phyloP scores from a whole-genome alignment of 2,797 vertebrate species.

The Zenarchopterus dispar region DNA sequence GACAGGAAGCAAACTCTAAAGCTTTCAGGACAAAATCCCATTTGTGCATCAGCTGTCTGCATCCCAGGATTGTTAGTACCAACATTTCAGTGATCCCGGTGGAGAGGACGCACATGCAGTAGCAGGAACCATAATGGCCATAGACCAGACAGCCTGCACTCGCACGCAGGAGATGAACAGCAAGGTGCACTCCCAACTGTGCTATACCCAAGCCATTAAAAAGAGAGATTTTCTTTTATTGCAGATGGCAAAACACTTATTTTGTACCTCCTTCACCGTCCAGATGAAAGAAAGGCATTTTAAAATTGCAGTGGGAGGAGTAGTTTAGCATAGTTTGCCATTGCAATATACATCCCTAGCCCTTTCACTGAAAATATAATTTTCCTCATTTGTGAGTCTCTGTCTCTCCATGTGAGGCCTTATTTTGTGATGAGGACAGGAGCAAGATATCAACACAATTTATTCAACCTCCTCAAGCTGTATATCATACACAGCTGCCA shows the following conservation, averaged over 20 bases:
- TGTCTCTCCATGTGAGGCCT: slow-evolving; percentile 45
- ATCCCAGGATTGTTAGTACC: slow-evolving; percentile 84
- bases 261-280: slow-evolving; percentile 61
- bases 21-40: slow-evolving; percentile 83
- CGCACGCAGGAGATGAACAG: slow-evolving; percentile 70
- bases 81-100: slow-evolving; percentile 82
- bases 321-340: slow-evolving; percentile 65
- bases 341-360: slow-evolving; percentile 49
- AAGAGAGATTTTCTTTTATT: slow-evolving; percentile 75
- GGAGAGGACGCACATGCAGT: slow-evolving; percentile 71
- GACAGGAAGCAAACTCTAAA: slow-evolving; percentile 66
- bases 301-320: slow-evolving; percentile 75
- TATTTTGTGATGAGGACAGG: slow-evolving; percentile 51
- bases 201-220: slow-evolving; percentile 69
- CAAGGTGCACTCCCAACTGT: slow-evolving; percentile 72
- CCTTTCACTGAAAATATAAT: slow-evolving; percentile 51
- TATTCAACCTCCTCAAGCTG: slow-evolving; percentile 40
- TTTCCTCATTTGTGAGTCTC: slow-evolving; percentile 43
- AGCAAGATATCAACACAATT: slow-evolving; percentile 49
- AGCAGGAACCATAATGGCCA: slow-evolving; percentile 80
- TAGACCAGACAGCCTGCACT: slow-evolving; percentile 76
- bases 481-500: slow-evolving; percentile 23
- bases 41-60: slow-evolving; percentile 83
- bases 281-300: slow-evolving; percentile 71
- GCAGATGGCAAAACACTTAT: slow-evolving; percentile 73